These are phyloP conservation scores for Sycophaga agraensis DNA, from an alignment of 1,140 invertebrate genomes.

Conservation along the genomic window DNA sequence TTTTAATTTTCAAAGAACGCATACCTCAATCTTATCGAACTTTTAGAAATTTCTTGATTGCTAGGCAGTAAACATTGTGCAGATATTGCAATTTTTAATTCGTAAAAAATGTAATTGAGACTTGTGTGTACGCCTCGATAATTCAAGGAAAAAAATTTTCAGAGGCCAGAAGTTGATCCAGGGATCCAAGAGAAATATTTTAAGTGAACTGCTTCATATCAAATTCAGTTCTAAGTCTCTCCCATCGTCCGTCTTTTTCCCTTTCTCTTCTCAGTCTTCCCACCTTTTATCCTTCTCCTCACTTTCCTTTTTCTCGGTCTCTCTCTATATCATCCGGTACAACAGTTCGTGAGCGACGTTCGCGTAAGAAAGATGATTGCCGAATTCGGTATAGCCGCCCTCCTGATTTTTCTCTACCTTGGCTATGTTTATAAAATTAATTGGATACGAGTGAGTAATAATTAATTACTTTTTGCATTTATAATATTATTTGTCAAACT, in stretches of 20 bases:
- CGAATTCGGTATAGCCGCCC: conserved; percentile 12
- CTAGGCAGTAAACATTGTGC: too few species aligned
- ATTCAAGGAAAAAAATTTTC: too few species aligned
- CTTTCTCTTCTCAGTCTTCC: conserved; percentile 26
- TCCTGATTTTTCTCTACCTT: conserved; percentile 28
- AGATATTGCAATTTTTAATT: too few species aligned
- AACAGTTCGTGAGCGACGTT: conserved; percentile 14
- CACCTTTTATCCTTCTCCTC: conserved; percentile 12
- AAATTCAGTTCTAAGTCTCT: conserved; percentile 7
- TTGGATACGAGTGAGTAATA: conserved; percentile 45
- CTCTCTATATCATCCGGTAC: conserved; percentile 15
- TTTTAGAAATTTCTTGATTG: too few species aligned
- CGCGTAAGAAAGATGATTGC: conserved; percentile 24
- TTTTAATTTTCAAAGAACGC: too few species aligned
- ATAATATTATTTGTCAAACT: not conserved
- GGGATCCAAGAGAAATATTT: too few species aligned
- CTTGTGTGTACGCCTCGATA: too few species aligned
- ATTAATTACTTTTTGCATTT: not conserved
- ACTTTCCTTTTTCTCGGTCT: conserved; percentile 22
- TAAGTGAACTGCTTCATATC: not conserved
- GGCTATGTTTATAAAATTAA: conserved; percentile 48
- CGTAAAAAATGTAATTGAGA: too few species aligned
- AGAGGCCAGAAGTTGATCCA: too few species aligned
- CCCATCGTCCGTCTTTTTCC: conserved; percentile 18
- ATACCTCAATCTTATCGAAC: too few species aligned